Evolutionary conservation across 2,113 vertebrate genomes (phyloP), one percentile per base, ranked within the genome.

Genomic region (Castor canadensis): DNA sequence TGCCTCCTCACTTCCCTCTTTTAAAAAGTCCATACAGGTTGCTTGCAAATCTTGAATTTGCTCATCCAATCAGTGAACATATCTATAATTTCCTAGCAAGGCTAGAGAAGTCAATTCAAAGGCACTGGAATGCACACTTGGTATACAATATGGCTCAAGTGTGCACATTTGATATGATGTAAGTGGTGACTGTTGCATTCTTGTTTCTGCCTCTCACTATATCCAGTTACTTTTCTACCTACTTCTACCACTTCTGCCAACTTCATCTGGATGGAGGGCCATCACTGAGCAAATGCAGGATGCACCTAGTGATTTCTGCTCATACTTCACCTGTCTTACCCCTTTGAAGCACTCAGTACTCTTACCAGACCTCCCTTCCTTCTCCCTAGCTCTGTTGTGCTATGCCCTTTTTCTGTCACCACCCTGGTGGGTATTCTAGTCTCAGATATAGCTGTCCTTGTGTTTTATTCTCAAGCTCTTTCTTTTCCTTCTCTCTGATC

Each of bases 131-230:
- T 10, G 40, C 11, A 1, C 30, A 6, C 1, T 17, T 43, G 22
- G 40, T 1, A 0, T 45, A 52, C 24, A 62, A 19, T 13, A 52
- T 9, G 40, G 16, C 38, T 40, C 28, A 2, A 17, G 28, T 2
- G 0, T 12, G 22, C 6, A 32, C 38, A n/a, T 45, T 11, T 1
- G 26, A 3, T 11, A 2, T 15, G 11, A 22, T 11, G 2, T 6
- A 15, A 24, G 2, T 3, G 20, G 7, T 5, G 6, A 28, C 43
- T 3, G 9, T 69, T 6, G 3, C 22, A 1, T 13, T 3, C 4
- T 17, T 10, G 15, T 11, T 19, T 15, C 0, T 9, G 24, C 12
- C 83, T 85, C n/a, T 26, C 49, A 35, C 20, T 3, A 22, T 28
- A 17, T 15, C 54, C 28, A 0, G 6, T 20, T 64, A 52, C 54